Evolutionary conservation across 2,888 invertebrate species (phyloP), one percentile per base, ranked within the genome.

Genomic region (Netelia melanura): DNA sequence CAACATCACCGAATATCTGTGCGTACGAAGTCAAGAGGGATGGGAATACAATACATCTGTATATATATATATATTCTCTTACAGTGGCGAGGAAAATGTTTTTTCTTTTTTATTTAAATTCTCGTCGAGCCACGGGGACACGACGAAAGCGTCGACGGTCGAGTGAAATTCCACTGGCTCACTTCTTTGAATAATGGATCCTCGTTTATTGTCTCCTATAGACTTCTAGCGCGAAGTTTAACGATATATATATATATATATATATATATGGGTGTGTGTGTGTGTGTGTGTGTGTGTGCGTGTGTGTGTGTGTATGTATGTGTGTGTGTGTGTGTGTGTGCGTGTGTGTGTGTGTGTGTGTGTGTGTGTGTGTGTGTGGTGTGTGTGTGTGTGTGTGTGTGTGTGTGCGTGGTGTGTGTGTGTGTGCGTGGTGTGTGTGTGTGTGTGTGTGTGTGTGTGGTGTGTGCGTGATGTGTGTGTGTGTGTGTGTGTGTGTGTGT

Each of bases 171-270:
- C 74, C 48, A 44, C 54, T 61, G 30, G 61, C 68, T 68, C 52
- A 68, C 74, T 64, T 83, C 38, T 62, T 25, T 83, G 83, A 78
- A 83, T 83, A 83, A 83, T 79, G 83, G 68, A 83, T 83, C 68
- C 68, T 44, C 83, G n/a, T 75, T 83, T 68, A 78, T 78, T 78
- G 78, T 74, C 61, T 21, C 43, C 68, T 54, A 54, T 78, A 74
- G 67, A 78, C 67, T 11, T 23, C n/a, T 58, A 65, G 43, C 58
- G 14, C 67, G 44, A 23, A 38, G 21, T 44, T 65, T 67, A 56
- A 56, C 48, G 10, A 48, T 3, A 10, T 21, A 38, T 11, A 67
- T 17, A 25, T 38, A 78, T 44, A 14, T 58, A 44, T 10, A n/a
- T n/a, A n/a, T n/a, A n/a, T n/a, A n/a, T n/a, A n/a, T n/a, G n/a